Conservation (phyloP, 2,888 invertebrate species). For the Listrodromus nycthemerus region DNA sequence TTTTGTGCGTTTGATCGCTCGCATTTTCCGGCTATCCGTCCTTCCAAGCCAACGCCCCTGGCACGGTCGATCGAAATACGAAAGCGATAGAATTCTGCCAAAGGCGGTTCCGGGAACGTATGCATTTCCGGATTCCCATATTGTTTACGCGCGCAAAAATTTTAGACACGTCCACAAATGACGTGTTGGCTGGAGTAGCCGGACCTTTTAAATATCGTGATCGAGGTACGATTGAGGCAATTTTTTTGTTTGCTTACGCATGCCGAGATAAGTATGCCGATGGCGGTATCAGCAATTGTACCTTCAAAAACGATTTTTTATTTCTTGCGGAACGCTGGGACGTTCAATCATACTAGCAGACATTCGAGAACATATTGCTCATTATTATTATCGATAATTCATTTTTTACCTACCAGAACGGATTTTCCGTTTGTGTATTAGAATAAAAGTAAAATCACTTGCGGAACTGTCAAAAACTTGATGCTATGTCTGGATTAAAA, state of each 20-base stretch:
- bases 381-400: background rate
- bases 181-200: background rate
- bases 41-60: slow-evolving; percentile 23
- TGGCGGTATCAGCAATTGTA: background rate
- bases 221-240: background rate
- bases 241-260: background rate
- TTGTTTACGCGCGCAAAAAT: background rate
- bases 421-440: background rate
- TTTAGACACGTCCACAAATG: background rate
- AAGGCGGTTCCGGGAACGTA: background rate
- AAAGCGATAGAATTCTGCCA: background rate
- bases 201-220: background rate
- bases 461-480: background rate
- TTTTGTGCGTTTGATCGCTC: slow-evolving; percentile 20
- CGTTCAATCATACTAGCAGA: background rate
- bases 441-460: background rate
- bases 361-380: background rate
- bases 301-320: background rate
- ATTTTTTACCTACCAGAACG: background rate
- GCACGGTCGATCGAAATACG: slow-evolving; percentile 12
- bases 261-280: background rate
- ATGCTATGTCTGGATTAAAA: no score
- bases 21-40: slow-evolving; percentile 15
- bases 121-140: background rate
- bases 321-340: background rate